phyloP scores from a whole-genome alignment of 1,140 invertebrate species.

The Pygmarrhopalites habei region DNA sequence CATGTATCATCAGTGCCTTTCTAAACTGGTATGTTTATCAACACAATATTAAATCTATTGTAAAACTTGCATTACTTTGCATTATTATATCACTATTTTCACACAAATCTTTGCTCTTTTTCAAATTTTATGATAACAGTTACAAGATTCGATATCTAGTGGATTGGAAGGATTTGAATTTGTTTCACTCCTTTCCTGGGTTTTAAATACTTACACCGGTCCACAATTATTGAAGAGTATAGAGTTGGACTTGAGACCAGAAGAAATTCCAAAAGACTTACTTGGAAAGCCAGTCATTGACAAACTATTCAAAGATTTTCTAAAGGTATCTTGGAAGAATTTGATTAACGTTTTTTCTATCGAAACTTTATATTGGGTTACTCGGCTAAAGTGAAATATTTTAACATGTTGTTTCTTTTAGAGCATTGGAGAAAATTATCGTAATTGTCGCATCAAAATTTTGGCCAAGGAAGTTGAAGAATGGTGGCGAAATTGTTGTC shows the following conservation, averaged over 20 bases:
- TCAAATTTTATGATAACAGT: slow-evolving; percentile 48
- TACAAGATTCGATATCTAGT: slow-evolving; percentile 76
- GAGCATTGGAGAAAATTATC: slow-evolving; percentile 86
- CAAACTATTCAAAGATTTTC: slow-evolving; percentile 72
- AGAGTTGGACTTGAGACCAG: slow-evolving; percentile 72
- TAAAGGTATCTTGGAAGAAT: slow-evolving; percentile 55
- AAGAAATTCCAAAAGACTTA: slow-evolving; percentile 58
- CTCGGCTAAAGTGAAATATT: no score
- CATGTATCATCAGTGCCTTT: slow-evolving; percentile 88
- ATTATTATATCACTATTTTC: no score
- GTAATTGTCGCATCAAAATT: slow-evolving; percentile 94
- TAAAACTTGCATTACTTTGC: no score
- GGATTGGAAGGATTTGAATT: slow-evolving; percentile 94
- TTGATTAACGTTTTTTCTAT: no score
- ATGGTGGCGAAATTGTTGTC: slow-evolving; percentile 69
- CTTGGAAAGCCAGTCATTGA: slow-evolving; percentile 66
- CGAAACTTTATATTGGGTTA: no score
- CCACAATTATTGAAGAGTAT: slow-evolving; percentile 78
- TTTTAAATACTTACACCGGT: slow-evolving; percentile 76
- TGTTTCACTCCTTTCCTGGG: slow-evolving; percentile 88
- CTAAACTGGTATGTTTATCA: slow-evolving; percentile 71
- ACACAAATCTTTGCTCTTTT: background rate
- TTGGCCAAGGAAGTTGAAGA: slow-evolving; percentile 82
- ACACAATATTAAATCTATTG: no score
- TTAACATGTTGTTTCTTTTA: slow-evolving; percentile 43